Evolutionary conservation across 2,113 vertebrate species (phyloP), one percentile per base, ranked within the genome.

Genomic region (Noturus placidus): DNA sequence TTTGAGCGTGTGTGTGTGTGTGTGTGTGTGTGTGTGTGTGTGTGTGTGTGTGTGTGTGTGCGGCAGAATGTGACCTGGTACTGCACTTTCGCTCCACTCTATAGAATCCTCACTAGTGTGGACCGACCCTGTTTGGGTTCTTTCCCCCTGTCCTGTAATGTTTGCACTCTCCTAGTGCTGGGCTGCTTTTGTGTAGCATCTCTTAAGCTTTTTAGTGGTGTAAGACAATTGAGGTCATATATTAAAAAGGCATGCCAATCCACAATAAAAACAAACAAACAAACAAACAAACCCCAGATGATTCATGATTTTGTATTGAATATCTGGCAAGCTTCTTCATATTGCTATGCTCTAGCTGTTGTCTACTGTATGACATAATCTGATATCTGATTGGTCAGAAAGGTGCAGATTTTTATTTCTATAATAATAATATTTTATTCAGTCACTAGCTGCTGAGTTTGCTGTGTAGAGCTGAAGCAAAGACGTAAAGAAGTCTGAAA

Each of bases 41-140:
- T 85, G 38, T 86, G 27, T 85, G 84, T 61, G 38, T 80, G 85
- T 50, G 27, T 33, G 19, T 77, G 69, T 42, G 65, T 52, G 63
- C 15, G 56, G 14, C 17, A 70, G 65, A 70, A 69, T 3, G 27
- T 33, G 82, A 30, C 84, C 35, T 33, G 15, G n/a, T 85, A 54
- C 35, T 14, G 8, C 5, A 46, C 42, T 54, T 74, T 33, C 30
- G 8, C 65, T 27, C 52, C 20, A 54, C 82, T 83, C 25, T 63
- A 50, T 50, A 63, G 52, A 82, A 67, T 42, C 61, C 59, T 83
- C 25, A 30, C 42, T 50, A 27, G 14, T 15, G 27, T n/a, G 11
- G 4, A 27, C 74, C 3, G 25, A 14, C 74, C 74, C 42, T 50
- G 70, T 72, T 20, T 38, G 22, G 35, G 10, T 74, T 42, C 35